Base-by-base conservation (phyloP, 2,888 invertebrate genomes). In the Drosophila kambysellisi region DNA sequence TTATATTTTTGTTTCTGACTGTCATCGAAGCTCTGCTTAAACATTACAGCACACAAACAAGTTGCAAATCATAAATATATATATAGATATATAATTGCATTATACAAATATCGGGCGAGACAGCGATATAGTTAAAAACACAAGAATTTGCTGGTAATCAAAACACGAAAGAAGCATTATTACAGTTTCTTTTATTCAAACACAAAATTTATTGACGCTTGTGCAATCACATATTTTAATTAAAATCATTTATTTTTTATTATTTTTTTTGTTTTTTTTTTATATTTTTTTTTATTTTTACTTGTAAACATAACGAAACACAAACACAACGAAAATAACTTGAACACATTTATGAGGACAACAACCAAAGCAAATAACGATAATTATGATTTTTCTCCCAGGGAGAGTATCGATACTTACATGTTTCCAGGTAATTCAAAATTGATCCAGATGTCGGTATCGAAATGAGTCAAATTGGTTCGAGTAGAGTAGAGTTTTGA, bases 1-100 rank as follows among this genome's bases (percentile, higher is more conserved):
- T 74, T 68, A 74, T 64, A 62, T 75, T 74, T 74, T 70, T 76
- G 76, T 76, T 79, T 80, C 81, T 82, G 81, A 76, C 77, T 90
- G 84, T 84, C 83, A 91, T 91, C 91, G 91, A 91, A 91, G 91
- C 91, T 91, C 91, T 90, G 88, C 88, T 86, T 82, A 86, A 89
- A 91, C 90, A 91, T 91, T 91, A 89, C 91, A 91, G 91, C 90
- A 88, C 83, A 84, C 81, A 82, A 79, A 82, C 70, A 84, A 83
- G 52, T 80, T 60, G 82, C 84, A 83, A 84, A 76, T 74, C 35
- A 83, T 57, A 82, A 85, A 70, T 60, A 58, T 64, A 58, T 64
- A 58, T 53, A 69, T 65, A 68, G 30, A 67, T 70, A 70, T 77
- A 81, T 68, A 71, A 77, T 70, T 63, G 63, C 63, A 65, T 48